These are phyloP conservation scores for Trichopoda pennipes DNA, from an alignment of 2,888 invertebrate genomes.

Conservation along the genomic window DNA sequence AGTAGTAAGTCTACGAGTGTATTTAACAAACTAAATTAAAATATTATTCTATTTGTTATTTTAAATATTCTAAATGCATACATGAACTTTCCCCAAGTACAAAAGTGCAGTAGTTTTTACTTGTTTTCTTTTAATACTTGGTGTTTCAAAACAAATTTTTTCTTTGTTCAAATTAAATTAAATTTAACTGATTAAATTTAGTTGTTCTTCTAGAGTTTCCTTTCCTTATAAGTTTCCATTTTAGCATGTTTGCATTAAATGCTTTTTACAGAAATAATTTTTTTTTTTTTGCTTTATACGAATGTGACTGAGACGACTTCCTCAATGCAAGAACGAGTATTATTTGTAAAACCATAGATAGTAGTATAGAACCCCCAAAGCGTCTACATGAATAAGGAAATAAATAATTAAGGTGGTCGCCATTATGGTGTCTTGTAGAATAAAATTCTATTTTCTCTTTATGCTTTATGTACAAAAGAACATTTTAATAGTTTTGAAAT, in stretches of 20 bases:
- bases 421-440: neutral
- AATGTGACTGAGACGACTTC: slow-evolving; percentile 44
- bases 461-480: neutral
- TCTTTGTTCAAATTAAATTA: slow-evolving; percentile 36
- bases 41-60: slow-evolving; percentile 19
- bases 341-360: neutral
- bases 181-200: slow-evolving; percentile 20
- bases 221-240: neutral
- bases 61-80: slow-evolving; percentile 62
- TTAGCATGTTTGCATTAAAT: slow-evolving; percentile 9
- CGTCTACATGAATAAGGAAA: slow-evolving; percentile 17
- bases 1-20: slow-evolving; percentile 9
- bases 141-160: slow-evolving; percentile 28
- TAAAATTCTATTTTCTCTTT: neutral
- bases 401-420: slow-evolving; percentile 19
- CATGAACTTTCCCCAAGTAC: slow-evolving; percentile 50
- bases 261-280: slow-evolving; percentile 30
- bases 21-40: neutral
- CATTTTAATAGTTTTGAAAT: too few species aligned
- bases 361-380: slow-evolving; percentile 9
- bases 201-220: neutral
- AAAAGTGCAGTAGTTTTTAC: neutral
- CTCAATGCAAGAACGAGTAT: slow-evolving; percentile 16
- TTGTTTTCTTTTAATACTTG: too few species aligned
- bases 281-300: slow-evolving; percentile 17